Percentiles rank a stretch among this genome's conserved stretches.
phyloP scores from a whole-genome alignment of 2,888 invertebrate species.

The Drosophila hawaiiensis region DNA sequence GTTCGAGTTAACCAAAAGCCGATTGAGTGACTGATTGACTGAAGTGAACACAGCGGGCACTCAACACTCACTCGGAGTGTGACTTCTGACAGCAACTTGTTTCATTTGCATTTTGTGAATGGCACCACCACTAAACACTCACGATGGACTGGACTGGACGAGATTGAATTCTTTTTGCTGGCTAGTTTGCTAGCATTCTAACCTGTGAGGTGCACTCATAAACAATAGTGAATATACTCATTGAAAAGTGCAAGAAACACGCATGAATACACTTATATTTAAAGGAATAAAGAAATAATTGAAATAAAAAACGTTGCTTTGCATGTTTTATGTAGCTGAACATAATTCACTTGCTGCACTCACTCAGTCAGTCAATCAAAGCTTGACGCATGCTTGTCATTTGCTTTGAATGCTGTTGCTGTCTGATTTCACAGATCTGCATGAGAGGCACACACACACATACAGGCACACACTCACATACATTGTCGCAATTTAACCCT shows the following conservation, averaged over 20 bases:
- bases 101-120: neutral
- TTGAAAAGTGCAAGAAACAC: too few relatives aligned
- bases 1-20: slow-evolving; percentile 3
- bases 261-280: neutral
- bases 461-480: slow-evolving; percentile 6
- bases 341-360: slow-evolving; percentile 11
- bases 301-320: neutral
- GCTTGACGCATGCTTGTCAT: slow-evolving; percentile 32
- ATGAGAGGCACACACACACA: slow-evolving; percentile 7
- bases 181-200: neutral
- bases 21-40: slow-evolving; percentile 47
- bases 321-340: neutral
- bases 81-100: slow-evolving; percentile 12
- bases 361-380: slow-evolving; percentile 37
- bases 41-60: slow-evolving; percentile 26
- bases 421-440: slow-evolving; percentile 11
- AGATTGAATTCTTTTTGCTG: neutral
- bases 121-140: neutral
- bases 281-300: neutral
- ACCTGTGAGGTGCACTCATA: neutral
- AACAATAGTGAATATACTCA: neutral
- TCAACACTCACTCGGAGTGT: neutral
- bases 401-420: slow-evolving; percentile 21
- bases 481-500: slow-evolving; percentile 69
- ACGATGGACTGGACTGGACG: neutral